Evolutionary conservation across 2,113 vertebrate species (phyloP), one percentile per base, ranked within the genome.

Genomic region (Todiramphus chloris): DNA sequence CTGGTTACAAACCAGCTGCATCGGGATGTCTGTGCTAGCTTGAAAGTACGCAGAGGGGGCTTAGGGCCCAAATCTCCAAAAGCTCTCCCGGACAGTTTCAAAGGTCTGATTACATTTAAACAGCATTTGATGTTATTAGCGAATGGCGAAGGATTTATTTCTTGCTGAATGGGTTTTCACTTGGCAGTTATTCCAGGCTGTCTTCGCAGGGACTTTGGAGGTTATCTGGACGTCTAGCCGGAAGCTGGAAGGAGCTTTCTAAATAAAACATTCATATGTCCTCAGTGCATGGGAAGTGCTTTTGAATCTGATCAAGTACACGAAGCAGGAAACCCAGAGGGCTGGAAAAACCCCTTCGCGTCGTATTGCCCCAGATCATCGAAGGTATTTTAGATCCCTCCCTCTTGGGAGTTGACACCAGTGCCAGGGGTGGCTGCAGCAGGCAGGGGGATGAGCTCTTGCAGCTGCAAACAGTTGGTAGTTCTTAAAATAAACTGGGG

Each of bases 321-420:
- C 16, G 5, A 13, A 60, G 55, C 23, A 74, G 68, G 78, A 80
- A 68, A 77, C 59, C 51, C n/a, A 44, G 43, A 23, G 72, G 50
- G 43, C 27, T 53, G 60, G 24, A 60, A 68, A 44, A 91, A 10
- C n/a, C 72, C 59, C 55, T 30, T 25, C 55, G 1, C 3, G 5
- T 79, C 24, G 6, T 1, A 0, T 15, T 37, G 64, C 4, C 35
- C 44, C 5, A 1, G 48, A 44, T 35, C 48, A 20, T 50, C 48
- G 28, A 35, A 96, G 81, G 53, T 39, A 0, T 33, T 89, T 80
- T 10, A 17, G 88, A 27, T 96, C 60, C 73, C 21, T 58, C 28
- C n/a, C 18, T 5, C 4, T 66, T 3, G 1, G 0, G 24, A 43
- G 87, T 30, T 13, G 79, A 27, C 46, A 5, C 25, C 0, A 3